Evolutionary conservation across 1,140 invertebrate species (phyloP).

Genomic region (Stenopsyche tienmushanensis): DNA sequence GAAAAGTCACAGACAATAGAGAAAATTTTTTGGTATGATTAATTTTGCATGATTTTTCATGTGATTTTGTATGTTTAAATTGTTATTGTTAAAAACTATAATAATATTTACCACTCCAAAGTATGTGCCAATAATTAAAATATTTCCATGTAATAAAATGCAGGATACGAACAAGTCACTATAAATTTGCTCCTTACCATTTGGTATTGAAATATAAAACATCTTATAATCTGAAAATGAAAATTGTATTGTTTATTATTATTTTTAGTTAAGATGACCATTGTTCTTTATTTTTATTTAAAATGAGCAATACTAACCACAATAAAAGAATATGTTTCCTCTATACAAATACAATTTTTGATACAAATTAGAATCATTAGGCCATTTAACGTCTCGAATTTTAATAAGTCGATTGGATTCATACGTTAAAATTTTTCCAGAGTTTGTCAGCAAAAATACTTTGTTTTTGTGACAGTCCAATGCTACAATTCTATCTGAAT

Average conservation of each 20-base stretch:
- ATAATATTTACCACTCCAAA: conserved; percentile 29
- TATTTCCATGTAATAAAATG: conserved; percentile 32
- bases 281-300: no score
- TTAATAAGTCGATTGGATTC: conserved; percentile 6
- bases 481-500: conserved; percentile 19
- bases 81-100: not conserved
- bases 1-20: not conserved
- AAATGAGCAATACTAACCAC: conserved; percentile 34
- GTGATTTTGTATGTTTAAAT: not conserved
- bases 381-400: conserved; percentile 22
- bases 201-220: conserved; percentile 10
- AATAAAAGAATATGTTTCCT: conserved; percentile 36
- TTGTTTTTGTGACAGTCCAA: conserved; percentile 23
- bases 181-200: conserved; percentile 15
- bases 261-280: no score
- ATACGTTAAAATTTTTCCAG: conserved; percentile 32
- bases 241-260: no score
- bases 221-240: conserved; percentile 13
- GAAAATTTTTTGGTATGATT: not conserved
- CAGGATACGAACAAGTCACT: conserved; percentile 16
- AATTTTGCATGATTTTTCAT: not conserved
- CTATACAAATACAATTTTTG: conserved; percentile 29
- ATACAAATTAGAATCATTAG: conserved; percentile 6
- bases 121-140: conserved; percentile 34
- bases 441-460: conserved; percentile 28